Evolutionary conservation across 2,113 vertebrate species (phyloP).

Genomic region (Lontra canadensis): DNA sequence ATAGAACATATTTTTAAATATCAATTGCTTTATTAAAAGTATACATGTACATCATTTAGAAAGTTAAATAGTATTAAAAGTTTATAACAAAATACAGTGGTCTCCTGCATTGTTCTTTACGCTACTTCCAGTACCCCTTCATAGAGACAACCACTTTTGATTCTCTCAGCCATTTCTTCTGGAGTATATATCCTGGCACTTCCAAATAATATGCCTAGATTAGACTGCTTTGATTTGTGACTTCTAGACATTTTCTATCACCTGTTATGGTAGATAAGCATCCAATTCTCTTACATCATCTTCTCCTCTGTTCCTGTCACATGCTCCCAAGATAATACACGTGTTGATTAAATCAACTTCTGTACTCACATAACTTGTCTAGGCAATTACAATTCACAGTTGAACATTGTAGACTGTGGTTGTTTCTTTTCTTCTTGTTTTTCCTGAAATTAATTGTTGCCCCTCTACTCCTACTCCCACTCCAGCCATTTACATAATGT

Average conservation of each 20-base stretch:
- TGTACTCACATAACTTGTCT: not conserved
- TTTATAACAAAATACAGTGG: not conserved
- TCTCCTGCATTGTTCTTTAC: not conserved
- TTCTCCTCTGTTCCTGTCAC: not conserved
- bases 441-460: not conserved
- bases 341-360: not conserved
- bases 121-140: not conserved
- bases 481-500: not conserved
- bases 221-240: not conserved
- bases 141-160: not conserved
- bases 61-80: not conserved
- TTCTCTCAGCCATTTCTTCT: not conserved
- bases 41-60: not conserved
- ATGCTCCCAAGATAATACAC: not conserved
- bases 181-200: not conserved
- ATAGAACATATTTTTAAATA: not conserved
- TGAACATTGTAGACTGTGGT: not conserved
- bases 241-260: not conserved
- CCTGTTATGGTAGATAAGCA: not conserved
- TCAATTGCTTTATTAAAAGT: not conserved
- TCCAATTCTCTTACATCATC: not conserved
- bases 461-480: no score
- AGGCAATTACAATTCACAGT: not conserved
- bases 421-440: conserved; percentile 20
- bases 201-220: not conserved